These are phyloP conservation scores for Boleophthalmus pectinirostris DNA, from an alignment of 2,113 vertebrate species.

Conservation along the genomic window DNA sequence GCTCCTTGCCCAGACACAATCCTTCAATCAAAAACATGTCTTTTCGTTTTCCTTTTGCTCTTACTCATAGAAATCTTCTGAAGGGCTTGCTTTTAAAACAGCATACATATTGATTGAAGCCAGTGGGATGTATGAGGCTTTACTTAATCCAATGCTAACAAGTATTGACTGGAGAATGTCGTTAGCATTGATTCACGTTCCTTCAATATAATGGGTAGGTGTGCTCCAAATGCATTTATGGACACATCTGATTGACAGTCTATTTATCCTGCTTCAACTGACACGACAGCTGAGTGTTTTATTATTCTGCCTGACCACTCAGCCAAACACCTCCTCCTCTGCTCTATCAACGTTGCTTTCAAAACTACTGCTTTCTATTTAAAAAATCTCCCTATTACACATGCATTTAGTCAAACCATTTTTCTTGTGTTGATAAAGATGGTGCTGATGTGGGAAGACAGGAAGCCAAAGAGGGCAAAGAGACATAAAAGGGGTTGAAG, in stretches of 20 bases:
- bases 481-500: constrained; percentile 35
- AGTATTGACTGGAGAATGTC: constrained; percentile 58
- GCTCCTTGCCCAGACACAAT: neutral
- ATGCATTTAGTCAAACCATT: constrained; percentile 11
- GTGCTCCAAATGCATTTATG: constrained; percentile 63
- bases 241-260: constrained; percentile 63
- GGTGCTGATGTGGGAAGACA: constrained; percentile 7
- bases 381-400: constrained; percentile 25
- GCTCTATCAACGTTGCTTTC: constrained; percentile 18
- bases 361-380: constrained; percentile 30
- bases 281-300: constrained; percentile 69
- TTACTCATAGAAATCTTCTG: constrained; percentile 38
- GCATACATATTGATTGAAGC: constrained; percentile 63
- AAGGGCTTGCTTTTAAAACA: constrained; percentile 58
- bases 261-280: constrained; percentile 69
- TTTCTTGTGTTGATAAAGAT: constrained; percentile 19
- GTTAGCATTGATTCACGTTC: constrained; percentile 68
- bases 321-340: constrained; percentile 44
- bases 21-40: constrained; percentile 8
- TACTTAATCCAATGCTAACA: constrained; percentile 69
- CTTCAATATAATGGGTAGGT: constrained; percentile 71
- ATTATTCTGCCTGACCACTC: constrained; percentile 67
- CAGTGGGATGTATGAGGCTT: constrained; percentile 55
- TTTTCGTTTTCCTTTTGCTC: constrained; percentile 32
- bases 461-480: constrained; percentile 21